phyloP scores from a whole-genome alignment of 2,888 invertebrate species.

The Agonopterix alstromeriana region DNA sequence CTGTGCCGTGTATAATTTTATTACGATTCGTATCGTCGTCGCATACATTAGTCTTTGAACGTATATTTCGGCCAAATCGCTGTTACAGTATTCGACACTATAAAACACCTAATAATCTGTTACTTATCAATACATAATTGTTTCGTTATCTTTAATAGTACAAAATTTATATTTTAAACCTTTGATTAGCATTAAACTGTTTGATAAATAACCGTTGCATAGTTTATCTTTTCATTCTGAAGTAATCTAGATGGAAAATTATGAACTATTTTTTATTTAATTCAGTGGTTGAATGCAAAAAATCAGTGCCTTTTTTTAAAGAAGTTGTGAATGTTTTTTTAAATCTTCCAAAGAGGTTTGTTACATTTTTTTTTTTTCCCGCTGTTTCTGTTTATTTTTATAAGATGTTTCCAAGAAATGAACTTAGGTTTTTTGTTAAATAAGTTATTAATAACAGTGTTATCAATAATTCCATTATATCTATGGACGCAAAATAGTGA shows the following conservation, averaged over 20 bases:
- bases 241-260: neutral
- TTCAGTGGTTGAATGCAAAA: too few relatives aligned
- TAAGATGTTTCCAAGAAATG: too few relatives aligned
- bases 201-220: constrained; percentile 41
- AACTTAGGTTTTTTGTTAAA: too few relatives aligned
- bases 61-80: neutral
- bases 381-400: too few relatives aligned
- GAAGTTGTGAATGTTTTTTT: too few relatives aligned
- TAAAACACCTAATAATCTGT: constrained; percentile 32
- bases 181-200: constrained; percentile 65
- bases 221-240: constrained; percentile 5
- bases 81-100: neutral
- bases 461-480: too few relatives aligned
- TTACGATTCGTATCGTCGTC: constrained; percentile 60
- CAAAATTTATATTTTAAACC: constrained; percentile 62
- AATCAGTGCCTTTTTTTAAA: too few relatives aligned
- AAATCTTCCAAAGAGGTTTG: too few relatives aligned
- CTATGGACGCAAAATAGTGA: too few relatives aligned
- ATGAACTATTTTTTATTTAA: too few relatives aligned
- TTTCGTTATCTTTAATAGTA: constrained; percentile 65
- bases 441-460: too few relatives aligned
- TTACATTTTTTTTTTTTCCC: too few relatives aligned
- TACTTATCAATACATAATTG: constrained; percentile 59
- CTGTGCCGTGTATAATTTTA: constrained; percentile 74
- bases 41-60: constrained; percentile 43